Conservation (phyloP, 2,797 vertebrate species). For the Crocodylus rhombifer region DNA sequence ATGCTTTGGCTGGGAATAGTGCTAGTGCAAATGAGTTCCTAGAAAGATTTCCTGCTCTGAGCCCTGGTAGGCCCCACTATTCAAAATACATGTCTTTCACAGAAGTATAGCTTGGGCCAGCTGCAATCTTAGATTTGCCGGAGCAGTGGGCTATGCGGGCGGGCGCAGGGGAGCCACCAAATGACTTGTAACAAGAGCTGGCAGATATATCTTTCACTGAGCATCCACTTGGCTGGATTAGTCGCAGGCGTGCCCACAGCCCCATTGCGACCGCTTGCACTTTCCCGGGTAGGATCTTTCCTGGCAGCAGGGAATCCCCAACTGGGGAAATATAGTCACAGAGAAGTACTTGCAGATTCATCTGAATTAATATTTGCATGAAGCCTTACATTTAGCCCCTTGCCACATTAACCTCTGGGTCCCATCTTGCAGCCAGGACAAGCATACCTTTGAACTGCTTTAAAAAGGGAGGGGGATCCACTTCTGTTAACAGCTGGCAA, state of each 20-base stretch:
- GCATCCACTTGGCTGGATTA: neutral
- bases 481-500: too few relatives aligned
- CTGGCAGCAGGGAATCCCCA: neutral
- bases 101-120: neutral
- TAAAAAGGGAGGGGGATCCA: too few relatives aligned
- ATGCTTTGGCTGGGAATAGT: neutral
- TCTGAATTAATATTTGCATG: neutral
- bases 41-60: neutral
- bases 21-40: neutral
- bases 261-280: neutral
- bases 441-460: too few relatives aligned
- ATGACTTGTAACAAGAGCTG: neutral
- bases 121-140: neutral
- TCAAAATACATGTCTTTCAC: neutral
- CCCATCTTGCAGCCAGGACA: too few relatives aligned
- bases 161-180: neutral
- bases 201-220: neutral
- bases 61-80: neutral
- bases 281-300: neutral
- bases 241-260: neutral
- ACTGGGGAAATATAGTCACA: neutral
- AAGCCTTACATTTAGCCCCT: neutral
- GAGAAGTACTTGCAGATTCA: neutral
- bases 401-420: too few relatives aligned
- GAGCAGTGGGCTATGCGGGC: neutral